Evolutionary conservation across 2,888 invertebrate genomes (phyloP), one percentile per base, ranked within the genome.

Genomic region (Tortrix viridana): DNA sequence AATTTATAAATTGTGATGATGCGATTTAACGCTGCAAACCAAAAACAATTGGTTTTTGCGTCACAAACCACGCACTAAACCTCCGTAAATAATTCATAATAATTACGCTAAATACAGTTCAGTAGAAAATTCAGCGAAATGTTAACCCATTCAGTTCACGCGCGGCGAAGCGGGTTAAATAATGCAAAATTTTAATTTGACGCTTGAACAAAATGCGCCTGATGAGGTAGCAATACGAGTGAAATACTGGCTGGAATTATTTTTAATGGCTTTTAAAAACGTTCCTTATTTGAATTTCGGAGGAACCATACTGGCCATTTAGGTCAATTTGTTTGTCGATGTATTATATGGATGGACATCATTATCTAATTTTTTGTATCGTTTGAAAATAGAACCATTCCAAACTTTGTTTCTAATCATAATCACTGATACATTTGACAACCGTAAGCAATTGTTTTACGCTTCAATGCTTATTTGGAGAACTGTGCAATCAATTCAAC

Each of bases 111-210:
- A 32, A 62, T 46, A 48, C 50, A 26, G 56, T 41, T 49, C 56
- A 47, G 12, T 43, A 49, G 50, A 50, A 50, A 52, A 60, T 60
- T 60, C 16, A 32, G 32, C 32, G 32, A 52, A 56, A 62, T 57
- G 22, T 43, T 55, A 55, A 44, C 71, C 69, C 68, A 69, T 69
- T 69, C 68, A 67, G 65, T 52, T 69, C 67, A 75, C 71, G 74
- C 81, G 71, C 73, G 62, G 68, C 68, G 73, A 66, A 82, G 80
- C 80, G 71, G 69, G 74, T 80, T 80, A 85, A 84, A 82, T 82
- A 83, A 84, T 84, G 81, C 82, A 80, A 80, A 76, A 84, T 81
- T 83, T 84, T 82, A 83, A 82, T 78, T 76, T 75, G 69, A 75
- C 69, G 73, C 70, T 65, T 69, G 74, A 73, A 73, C 75, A 77